These are phyloP conservation scores for Coracias cyanogaster DNA, from an alignment of 2,797 vertebrate species.

Conservation along the genomic window DNA sequence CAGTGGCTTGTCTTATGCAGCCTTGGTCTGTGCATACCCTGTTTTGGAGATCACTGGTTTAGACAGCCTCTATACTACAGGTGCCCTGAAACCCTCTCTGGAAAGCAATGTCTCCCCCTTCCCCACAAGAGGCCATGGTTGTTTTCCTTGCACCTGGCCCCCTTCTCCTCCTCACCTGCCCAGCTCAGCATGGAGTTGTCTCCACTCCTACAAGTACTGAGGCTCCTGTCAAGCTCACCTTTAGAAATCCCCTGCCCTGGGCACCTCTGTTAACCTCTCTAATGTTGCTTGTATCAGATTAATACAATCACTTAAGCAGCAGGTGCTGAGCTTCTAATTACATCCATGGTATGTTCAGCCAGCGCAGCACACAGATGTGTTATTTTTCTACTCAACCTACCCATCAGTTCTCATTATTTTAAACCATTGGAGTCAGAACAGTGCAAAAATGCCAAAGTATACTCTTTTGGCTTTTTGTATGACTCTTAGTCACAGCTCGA, in stretches of 20 bases:
- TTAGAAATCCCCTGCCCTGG: not conserved
- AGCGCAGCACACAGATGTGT: not conserved
- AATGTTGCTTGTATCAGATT: not conserved
- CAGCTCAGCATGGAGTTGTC: not conserved
- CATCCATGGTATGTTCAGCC: not conserved
- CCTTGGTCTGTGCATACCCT: not conserved
- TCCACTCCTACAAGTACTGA: fast-evolving
- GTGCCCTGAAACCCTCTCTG: not conserved
- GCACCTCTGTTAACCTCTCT: not conserved
- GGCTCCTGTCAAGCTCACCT: not conserved
- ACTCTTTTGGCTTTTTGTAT: not conserved
- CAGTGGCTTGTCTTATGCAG: not conserved
- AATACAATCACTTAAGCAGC: not conserved
- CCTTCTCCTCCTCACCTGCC: not conserved
- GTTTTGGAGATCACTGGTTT: not conserved
- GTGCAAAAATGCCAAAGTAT: not conserved
- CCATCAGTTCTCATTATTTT: not conserved
- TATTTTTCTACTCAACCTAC: not conserved
- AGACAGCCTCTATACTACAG: not conserved
- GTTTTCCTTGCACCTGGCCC: not conserved
- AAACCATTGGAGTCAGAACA: not conserved
- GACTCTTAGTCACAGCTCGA: not conserved
- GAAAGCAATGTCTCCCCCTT: not conserved
- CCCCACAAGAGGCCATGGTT: not conserved
- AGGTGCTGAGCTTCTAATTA: slow-evolving; percentile 17